phyloP scores from a whole-genome alignment of 1,140 invertebrate genomes.

The Bathynomus jamesi region DNA sequence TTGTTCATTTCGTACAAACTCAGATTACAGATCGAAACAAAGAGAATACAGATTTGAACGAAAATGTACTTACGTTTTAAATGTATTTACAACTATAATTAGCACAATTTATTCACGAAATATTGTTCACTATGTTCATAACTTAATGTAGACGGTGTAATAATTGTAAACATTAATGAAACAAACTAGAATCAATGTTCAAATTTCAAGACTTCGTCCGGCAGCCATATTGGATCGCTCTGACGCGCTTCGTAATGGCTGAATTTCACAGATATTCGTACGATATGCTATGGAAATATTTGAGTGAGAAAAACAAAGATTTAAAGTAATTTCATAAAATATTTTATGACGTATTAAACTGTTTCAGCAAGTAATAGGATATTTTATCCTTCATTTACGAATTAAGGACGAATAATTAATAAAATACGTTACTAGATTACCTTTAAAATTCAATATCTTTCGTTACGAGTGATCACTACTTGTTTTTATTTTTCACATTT shows the following conservation, averaged over 20 bases:
- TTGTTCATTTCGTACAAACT: conserved; percentile 29
- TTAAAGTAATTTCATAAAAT: conserved; percentile 18
- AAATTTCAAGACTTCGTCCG: conserved; percentile 31
- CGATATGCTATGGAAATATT: conserved; percentile 32
- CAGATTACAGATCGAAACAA: conserved; percentile 36
- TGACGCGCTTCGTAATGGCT: conserved; percentile 10
- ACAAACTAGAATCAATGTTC: conserved; percentile 6
- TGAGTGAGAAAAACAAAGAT: conserved; percentile 23
- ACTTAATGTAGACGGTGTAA: background rate
- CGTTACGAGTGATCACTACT: no score
- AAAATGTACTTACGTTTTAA: background rate
- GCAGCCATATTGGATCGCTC: conserved; percentile 38
- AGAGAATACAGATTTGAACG: conserved; percentile 21
- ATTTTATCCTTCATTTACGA: no score
- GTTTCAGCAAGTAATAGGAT: no score
- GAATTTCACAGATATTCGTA: conserved; percentile 30
- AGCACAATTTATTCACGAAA: background rate
- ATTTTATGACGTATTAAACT: no score
- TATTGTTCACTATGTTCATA: background rate
- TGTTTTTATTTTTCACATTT: no score
- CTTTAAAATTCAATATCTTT: no score
- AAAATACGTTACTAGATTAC: no score
- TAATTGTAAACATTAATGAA: background rate
- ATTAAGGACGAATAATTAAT: no score
- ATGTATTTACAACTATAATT: background rate